These are phyloP conservation scores for Apodemia zela DNA, from an alignment of 2,888 invertebrate genomes.

Conservation along the genomic window DNA sequence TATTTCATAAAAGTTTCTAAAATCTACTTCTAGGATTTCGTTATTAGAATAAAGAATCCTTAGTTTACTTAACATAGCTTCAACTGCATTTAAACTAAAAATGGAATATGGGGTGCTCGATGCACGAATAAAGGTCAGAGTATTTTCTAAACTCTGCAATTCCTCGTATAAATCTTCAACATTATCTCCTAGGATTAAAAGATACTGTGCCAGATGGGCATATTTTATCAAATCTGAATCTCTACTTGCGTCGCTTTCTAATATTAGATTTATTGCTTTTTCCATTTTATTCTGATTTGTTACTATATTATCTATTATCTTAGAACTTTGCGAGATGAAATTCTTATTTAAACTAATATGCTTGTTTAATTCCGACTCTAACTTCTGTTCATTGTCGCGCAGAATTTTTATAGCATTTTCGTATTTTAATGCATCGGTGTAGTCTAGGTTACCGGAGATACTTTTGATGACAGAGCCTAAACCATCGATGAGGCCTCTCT, in stretches of 20 bases:
- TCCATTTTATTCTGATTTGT: conserved; percentile 20
- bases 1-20: not conserved
- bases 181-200: not conserved
- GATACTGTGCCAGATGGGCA: conserved; percentile 15
- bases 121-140: conserved; percentile 30
- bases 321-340: conserved; percentile 21
- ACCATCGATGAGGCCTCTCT: conserved; percentile 28
- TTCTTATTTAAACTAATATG: conserved; percentile 33
- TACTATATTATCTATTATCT: conserved; percentile 20
- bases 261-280: not conserved
- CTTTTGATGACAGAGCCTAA: conserved; percentile 21
- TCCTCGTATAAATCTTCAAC: conserved; percentile 21
- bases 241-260: conserved; percentile 10
- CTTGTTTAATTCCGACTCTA: conserved; percentile 30
- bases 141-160: conserved; percentile 28
- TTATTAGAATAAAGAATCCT: conserved; percentile 16
- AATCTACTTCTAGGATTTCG: not conserved
- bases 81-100: conserved; percentile 24
- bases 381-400: conserved; percentile 30
- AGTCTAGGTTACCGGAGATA: conserved; percentile 33
- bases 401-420: conserved; percentile 32
- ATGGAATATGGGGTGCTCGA: conserved; percentile 29
- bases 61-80: conserved; percentile 25
- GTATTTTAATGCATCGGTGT: conserved; percentile 33
- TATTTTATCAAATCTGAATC: conserved; percentile 11